Evolutionary conservation across 2,888 invertebrate genomes (phyloP), one percentile per base, ranked within the genome.

Genomic region (Drosophila flavopinicola): DNA sequence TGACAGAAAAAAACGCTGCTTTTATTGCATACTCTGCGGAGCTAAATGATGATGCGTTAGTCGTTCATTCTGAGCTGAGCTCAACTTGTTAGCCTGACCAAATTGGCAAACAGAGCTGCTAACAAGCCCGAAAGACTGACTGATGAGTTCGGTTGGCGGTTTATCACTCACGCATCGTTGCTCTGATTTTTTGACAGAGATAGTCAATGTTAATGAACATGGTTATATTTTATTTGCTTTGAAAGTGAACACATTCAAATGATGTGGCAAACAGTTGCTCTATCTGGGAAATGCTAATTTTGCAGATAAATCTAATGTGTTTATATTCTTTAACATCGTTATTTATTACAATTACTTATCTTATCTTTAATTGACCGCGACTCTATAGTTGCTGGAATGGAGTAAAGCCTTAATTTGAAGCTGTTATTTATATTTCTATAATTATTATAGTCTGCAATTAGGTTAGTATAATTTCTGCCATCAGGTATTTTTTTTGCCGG

Each of bases 11-110:
- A 23, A 20, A 20, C 23, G 6, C 57, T n/a, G n/a, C 25, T 58
- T 58, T 72, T 47, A 49, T 73, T 74, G 73, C 76, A 76, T 74
- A 76, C 73, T 27, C 33, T 29, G 33, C 27, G 66, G 73, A 30
- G 59, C 32, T 7, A 27, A 30, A 11, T 35, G 27, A 17, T 27
- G 39, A 20, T 35, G 64, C 33, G 25, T 23, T 47, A 37, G 11
- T 25, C 53, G 53, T 30, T 30, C 33, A 20, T 10, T 45, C 61
- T 20, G 20, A n/a, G 33, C 24, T 27, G 33, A 44, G 60, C 30
- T 68, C 15, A 33, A 27, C 48, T 53, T 67, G 75, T 64, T 70
- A 71, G 71, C 56, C 53, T 35, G 35, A 23, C 56, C 72, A 60
- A 75, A 71, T 71, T 72, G 66, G 41, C 60, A 66, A 71, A 57